Conservation (phyloP, 2,797 vertebrate species). For the Champsocephalus gunnari region DNA sequence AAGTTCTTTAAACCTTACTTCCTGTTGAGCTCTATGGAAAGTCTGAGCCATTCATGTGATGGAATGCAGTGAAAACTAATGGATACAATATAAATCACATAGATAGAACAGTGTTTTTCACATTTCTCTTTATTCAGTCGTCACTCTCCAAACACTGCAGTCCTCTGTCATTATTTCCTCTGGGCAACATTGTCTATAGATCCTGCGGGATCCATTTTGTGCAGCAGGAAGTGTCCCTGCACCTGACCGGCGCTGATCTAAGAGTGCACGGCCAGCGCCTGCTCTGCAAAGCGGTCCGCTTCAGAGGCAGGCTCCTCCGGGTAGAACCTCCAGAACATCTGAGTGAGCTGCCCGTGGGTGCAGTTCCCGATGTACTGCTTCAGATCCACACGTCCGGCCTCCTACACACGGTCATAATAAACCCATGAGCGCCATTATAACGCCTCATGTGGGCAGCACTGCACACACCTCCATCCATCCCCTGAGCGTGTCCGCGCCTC, state of each 20-base stretch:
- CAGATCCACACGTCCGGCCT: conserved; percentile 91
- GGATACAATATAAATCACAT: conserved; percentile 10
- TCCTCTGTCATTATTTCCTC: conserved; percentile 78
- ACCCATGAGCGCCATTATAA: too few species aligned
- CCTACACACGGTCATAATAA: too few species aligned
- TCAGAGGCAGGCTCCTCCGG: conserved; percentile 80
- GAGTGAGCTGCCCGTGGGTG: conserved; percentile 89
- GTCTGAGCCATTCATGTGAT: not conserved
- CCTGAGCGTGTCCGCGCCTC: too few species aligned
- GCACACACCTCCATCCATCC: too few species aligned
- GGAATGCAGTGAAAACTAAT: not conserved
- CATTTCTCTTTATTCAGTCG: conserved; percentile 37
- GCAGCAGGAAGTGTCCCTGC: conserved; percentile 96
- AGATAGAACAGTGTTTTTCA: conserved; percentile 2
- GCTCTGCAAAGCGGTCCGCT: conserved; percentile 86
- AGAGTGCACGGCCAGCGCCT: conserved; percentile 72
- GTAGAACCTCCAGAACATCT: conserved; percentile 96
- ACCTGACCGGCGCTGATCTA: conserved; percentile 94
- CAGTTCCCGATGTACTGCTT: conserved; percentile 96
- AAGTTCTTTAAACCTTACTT: not conserved
- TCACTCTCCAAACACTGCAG: not conserved
- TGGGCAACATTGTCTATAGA: conserved; percentile 86
- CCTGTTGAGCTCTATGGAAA: not conserved
- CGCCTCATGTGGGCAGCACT: too few species aligned
- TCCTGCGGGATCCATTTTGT: conserved; percentile 90